Conservation (phyloP, 1,140 invertebrate genomes). For the Danaus plexippus region DNA sequence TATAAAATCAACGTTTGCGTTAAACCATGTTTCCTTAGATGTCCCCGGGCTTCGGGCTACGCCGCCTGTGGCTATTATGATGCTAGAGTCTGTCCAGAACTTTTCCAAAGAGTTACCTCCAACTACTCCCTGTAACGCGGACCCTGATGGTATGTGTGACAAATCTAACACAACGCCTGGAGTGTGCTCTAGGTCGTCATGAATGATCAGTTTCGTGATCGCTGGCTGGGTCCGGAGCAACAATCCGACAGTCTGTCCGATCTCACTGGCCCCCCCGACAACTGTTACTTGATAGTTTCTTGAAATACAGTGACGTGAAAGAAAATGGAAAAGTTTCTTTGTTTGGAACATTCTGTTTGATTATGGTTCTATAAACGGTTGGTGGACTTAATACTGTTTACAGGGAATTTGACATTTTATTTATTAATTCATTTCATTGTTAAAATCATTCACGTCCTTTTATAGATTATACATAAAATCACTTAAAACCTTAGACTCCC, state of each 20-base stretch:
- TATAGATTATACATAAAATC: too few relatives aligned
- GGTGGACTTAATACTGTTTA: too few relatives aligned
- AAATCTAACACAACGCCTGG: slow-evolving; percentile 37
- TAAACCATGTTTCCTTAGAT: slow-evolving; percentile 76
- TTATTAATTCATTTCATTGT: too few relatives aligned
- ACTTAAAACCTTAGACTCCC: too few relatives aligned
- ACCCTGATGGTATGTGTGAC: slow-evolving; percentile 37
- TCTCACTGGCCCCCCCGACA: slow-evolving; percentile 36
- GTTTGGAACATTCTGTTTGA: slow-evolving; percentile 2
- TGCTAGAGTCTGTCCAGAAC: slow-evolving; percentile 53
- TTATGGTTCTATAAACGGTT: too few relatives aligned
- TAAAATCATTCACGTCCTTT: too few relatives aligned
- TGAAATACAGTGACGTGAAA: background rate
- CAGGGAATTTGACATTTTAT: too few relatives aligned
- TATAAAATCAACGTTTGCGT: slow-evolving; percentile 81
- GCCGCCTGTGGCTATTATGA: slow-evolving; percentile 80
- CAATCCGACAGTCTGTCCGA: slow-evolving; percentile 40
- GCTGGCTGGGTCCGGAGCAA: slow-evolving; percentile 33
- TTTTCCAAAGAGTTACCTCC: slow-evolving; percentile 38
- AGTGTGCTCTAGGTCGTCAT: slow-evolving; percentile 29
- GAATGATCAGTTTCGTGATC: slow-evolving; percentile 34
- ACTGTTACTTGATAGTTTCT: slow-evolving; percentile 37
- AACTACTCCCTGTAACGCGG: slow-evolving; percentile 28
- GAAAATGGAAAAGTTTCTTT: slow-evolving; percentile 3
- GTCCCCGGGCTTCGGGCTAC: slow-evolving; percentile 77